Evolutionary conservation across 2,888 invertebrate genomes (phyloP).

Genomic region (Serripes groenlandicus): DNA sequence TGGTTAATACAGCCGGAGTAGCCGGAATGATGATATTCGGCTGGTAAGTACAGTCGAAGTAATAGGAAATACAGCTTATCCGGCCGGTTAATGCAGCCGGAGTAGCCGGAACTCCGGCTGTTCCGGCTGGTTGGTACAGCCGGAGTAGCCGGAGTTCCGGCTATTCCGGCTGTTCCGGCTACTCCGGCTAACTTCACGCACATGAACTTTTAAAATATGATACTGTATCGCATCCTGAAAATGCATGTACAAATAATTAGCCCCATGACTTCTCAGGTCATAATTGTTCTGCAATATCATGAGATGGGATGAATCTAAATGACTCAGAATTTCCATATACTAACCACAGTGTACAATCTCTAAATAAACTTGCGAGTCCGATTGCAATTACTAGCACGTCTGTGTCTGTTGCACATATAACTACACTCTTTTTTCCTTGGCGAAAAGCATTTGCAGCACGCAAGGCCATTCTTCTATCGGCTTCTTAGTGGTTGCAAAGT

Average conservation of each 20-base stretch:
- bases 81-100: no score
- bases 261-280: background rate
- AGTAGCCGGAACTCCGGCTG: no score
- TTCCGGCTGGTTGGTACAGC: no score
- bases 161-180: no score
- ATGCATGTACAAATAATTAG: background rate
- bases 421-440: background rate
- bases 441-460: background rate
- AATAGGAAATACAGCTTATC: no score
- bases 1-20: no score
- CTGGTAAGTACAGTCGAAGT: no score
- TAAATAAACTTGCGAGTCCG: background rate
- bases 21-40: no score
- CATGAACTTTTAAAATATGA: background rate
- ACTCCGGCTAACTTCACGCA: no score
- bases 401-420: background rate
- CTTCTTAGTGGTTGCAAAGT: conserved; percentile 3
- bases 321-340: background rate
- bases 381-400: background rate
- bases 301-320: conserved; percentile 1
- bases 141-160: no score
- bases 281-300: background rate
- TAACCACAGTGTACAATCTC: background rate
- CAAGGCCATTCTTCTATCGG: background rate
- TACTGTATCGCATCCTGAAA: background rate